A percentile compares a stretch with the other conserved stretches of the same genome.
Evolutionary conservation across 2,888 invertebrate genomes (phyloP).

Genomic region (Maniola hyperantus): DNA sequence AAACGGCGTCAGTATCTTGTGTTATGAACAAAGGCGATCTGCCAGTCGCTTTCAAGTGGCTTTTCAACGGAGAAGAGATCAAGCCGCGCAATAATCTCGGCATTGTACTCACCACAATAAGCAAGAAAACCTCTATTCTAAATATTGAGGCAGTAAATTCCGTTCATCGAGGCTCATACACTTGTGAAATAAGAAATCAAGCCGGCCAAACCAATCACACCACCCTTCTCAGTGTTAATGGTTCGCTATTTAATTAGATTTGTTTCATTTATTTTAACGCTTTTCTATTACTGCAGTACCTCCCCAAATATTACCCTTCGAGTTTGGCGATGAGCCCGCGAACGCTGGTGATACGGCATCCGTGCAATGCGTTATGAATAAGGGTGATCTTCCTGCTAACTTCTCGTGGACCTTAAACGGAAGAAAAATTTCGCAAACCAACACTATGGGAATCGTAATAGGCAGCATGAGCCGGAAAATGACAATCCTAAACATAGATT

Average conservation of each 20-base stretch:
- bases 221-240: conserved; percentile 84
- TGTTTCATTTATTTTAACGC: conserved; percentile 46
- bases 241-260: conserved; percentile 60
- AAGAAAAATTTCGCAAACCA: conserved; percentile 76
- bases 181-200: conserved; percentile 84
- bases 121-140: conserved; percentile 85
- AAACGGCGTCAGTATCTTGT: conserved; percentile 88
- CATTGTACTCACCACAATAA: conserved; percentile 82
- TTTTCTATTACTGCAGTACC: conserved; percentile 79
- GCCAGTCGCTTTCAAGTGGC: conserved; percentile 90
- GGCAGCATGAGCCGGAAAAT: conserved; percentile 85
- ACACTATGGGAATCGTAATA: conserved; percentile 82
- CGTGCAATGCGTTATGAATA: conserved; percentile 88
- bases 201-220: conserved; percentile 84
- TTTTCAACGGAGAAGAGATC: conserved; percentile 79
- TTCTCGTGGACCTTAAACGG: conserved; percentile 87
- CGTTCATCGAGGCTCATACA: conserved; percentile 85
- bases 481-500: conserved; percentile 86
- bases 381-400: conserved; percentile 91
- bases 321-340: conserved; percentile 86
- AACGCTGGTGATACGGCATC: conserved; percentile 89
- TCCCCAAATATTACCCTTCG: conserved; percentile 86
- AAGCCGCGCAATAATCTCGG: conserved; percentile 80
- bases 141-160: conserved; percentile 85
- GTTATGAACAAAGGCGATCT: conserved; percentile 91